Base-by-base conservation (phyloP, 2,888 invertebrate species). In the Coenonympha arcania region DNA sequence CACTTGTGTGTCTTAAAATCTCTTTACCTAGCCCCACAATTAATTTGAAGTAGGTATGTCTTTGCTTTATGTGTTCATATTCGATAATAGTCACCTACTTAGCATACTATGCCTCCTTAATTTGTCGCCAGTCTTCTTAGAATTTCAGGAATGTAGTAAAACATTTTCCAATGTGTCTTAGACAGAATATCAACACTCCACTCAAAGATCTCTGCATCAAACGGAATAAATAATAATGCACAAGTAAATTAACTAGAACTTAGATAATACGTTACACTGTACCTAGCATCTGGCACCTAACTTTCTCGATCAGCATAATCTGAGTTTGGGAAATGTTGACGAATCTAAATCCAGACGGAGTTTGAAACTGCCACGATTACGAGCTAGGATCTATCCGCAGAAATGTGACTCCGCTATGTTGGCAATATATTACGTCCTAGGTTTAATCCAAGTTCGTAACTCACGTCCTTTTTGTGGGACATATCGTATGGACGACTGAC, bases 291-390 rank as follows among this genome's bases (percentile, higher is more conserved):
- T 44, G 44, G 33, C 24, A 34, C 16, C 22, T 24, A 44, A 44
- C 34, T 44, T 34, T 44, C 44, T 16, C 44, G 34, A 44, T 44
- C 44, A 34, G 44, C 34, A 18, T 44, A 44, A 44, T 44, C 33
- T 34, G 34, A 34, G 44, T 44, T 44, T n/a, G 16, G 22, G 34
- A 44, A 44, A 44, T 44, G 34, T 44, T 44, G 34, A 44, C 44
- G 34, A 34, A 44, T 44, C 33, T 24, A 34, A 44, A 44, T 44
- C 34, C 22, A 16, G 33, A 6, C 31, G 4, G 34, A 48, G 48
- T 48, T 48, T 19, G 19, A 41, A 48, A 48, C 40, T 48, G 15
- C 13, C 18, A 3, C 33, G 69, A 44, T 44, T 44, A 44, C 16
- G 8, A 20, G n/a, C 42, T 42, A 24, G 44, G 24, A 24, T 6